Evolutionary conservation across 1,140 invertebrate species (phyloP), one percentile per base, ranked within the genome.

Genomic region (Drosophila sp.): DNA sequence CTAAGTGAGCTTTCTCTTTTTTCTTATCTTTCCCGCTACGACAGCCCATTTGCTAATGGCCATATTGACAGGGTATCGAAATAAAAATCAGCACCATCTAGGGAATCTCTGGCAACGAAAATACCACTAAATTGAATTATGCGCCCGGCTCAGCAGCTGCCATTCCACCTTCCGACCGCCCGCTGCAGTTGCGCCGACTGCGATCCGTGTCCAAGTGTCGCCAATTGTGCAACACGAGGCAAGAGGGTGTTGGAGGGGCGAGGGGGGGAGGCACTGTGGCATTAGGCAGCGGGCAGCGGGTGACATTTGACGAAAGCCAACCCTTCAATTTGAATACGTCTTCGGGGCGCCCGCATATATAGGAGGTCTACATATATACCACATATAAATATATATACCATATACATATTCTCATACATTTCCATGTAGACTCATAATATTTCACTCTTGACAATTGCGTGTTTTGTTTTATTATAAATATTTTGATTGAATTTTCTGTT

Each of bases 401-500:
- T n/a, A 14, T 16, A 18, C 21, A 41, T 45, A 13, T 46, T 2
- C 2, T 29, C 14, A 5, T 38, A 18, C 13, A 36, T 14, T 21
- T 21, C 21, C 1, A 21, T 21, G 4, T 21, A 21, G 4, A 4
- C 21, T 18, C 14, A 16, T 34, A 32, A 54, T 54, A 67, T 43
- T 51, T 50, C 57, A 36, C 65, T 50, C 65, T 50, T 58, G 69
- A 72, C 69, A 72, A 72, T 58, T 59, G 70, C 64, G 54, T 56
- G 64, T 46, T 63, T 78, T 84, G 56, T 79, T 87, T 75, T 83
- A 84, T 77, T 54, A 83, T 89, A 87, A 87, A 87, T 87, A 87
- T 87, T 87, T 87, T 87, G 83, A 87, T 87, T 87, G 83, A 87
- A 87, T 87, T 87, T 87, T 79, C 83, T 89, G 83, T 79, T 87